Evolutionary conservation across 2,888 invertebrate species (phyloP).

Genomic region (Cataglyphis albicans): DNA sequence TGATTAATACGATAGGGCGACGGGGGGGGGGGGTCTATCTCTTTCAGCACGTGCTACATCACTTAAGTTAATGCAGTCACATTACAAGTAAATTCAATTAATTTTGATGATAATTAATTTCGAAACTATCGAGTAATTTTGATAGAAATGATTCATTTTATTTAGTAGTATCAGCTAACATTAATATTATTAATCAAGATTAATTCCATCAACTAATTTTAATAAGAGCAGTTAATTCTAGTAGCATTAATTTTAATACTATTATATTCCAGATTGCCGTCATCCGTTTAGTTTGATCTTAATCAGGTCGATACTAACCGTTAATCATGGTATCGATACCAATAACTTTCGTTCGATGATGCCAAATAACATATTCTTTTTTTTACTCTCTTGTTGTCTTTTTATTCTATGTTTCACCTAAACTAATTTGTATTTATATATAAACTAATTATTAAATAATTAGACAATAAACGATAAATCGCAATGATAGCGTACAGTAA

Average conservation of each 20-base stretch:
- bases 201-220: slow-evolving; percentile 19
- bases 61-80: not conserved
- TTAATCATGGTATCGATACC: not conserved
- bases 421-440: slow-evolving; percentile 1
- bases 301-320: not conserved
- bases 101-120: not conserved
- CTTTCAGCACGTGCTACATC: not conserved
- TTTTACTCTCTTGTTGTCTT: not conserved
- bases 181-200: slow-evolving; percentile 26
- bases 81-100: not conserved
- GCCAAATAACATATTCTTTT: not conserved
- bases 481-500: not conserved
- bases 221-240: slow-evolving; percentile 17
- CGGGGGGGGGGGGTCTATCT: not conserved
- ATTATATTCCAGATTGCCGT: not conserved
- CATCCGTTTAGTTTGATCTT: slow-evolving; percentile 5
- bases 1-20: not conserved
- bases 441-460: slow-evolving; percentile 25
- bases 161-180: not conserved
- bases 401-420: not conserved
- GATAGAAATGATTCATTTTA: not conserved
- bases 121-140: slow-evolving; percentile 5
- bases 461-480: slow-evolving; percentile 23
- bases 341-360: not conserved
- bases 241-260: slow-evolving; percentile 10